Evolutionary conservation across 2,888 invertebrate genomes (phyloP).

Genomic region (Drosophila quinaria): DNA sequence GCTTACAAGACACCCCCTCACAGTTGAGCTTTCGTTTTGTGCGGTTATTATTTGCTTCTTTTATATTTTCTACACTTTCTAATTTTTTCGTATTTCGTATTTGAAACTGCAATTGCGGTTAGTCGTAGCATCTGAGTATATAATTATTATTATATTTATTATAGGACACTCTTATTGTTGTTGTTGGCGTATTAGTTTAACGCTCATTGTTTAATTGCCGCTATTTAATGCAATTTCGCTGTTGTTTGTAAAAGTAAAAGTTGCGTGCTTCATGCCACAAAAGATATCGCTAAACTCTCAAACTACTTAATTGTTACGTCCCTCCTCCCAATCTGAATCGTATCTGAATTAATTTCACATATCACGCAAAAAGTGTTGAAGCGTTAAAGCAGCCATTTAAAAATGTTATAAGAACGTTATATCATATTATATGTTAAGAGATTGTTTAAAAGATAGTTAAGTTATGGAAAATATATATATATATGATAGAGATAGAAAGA

Average conservation of each 20-base stretch:
- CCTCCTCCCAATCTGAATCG: constrained; percentile 23
- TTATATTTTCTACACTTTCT: constrained; percentile 61
- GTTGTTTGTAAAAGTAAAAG: constrained; percentile 69
- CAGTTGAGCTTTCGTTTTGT: constrained; percentile 11
- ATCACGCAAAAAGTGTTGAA: constrained; percentile 2
- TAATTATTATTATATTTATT: constrained; percentile 25
- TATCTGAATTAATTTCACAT: constrained; percentile 18
- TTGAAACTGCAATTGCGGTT: constrained; percentile 36
- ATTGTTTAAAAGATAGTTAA: background rate
- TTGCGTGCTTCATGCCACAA: constrained; percentile 58
- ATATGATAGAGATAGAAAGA: too few relatives aligned
- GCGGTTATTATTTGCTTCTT: constrained; percentile 11
- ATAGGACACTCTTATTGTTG: constrained; percentile 13
- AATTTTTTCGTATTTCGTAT: constrained; percentile 42
- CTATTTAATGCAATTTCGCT: constrained; percentile 40
- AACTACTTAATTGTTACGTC: background rate
- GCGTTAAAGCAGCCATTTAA: constrained; percentile 2
- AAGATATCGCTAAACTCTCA: constrained; percentile 11
- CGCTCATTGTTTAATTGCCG: constrained; percentile 27
- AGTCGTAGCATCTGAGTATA: constrained; percentile 22
- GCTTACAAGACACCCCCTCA: background rate
- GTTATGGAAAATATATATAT: too few relatives aligned
- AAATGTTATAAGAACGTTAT: constrained; percentile 31
- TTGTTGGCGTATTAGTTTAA: constrained; percentile 16
- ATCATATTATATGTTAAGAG: constrained; percentile 21